These are phyloP conservation scores for Scolopax bukidnonensis DNA, from an alignment of 2,797 vertebrate genomes.

Conservation along the genomic window DNA sequence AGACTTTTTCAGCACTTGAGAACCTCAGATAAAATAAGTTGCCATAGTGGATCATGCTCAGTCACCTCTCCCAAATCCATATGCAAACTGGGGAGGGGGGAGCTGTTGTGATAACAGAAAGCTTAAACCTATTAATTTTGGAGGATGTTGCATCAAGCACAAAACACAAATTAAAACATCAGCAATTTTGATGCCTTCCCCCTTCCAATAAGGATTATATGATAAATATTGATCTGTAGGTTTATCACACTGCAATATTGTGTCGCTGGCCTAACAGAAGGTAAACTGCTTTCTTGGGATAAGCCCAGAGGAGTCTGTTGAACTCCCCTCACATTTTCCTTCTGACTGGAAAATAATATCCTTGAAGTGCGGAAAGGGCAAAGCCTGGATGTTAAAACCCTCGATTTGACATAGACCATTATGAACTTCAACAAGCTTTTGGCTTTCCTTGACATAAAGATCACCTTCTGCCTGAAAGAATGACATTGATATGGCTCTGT, in stretches of 20 bases:
- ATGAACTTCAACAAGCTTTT: constrained; percentile 24
- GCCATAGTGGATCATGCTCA: not conserved
- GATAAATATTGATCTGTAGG: not conserved
- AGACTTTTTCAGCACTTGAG: not conserved
- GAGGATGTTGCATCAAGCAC: not conserved
- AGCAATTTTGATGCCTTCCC: not conserved
- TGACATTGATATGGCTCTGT: not conserved
- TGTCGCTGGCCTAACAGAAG: not conserved
- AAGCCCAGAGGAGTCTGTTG: not conserved
- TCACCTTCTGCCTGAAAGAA: constrained; percentile 7
- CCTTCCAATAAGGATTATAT: not conserved
- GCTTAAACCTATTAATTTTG: not conserved
- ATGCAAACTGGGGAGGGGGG: not conserved
- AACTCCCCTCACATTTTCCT: not conserved
- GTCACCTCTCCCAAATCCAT: not conserved
- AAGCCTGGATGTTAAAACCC: not conserved
- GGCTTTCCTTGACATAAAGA: constrained; percentile 36
- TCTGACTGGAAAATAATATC: constrained; percentile 22
- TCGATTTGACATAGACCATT: constrained; percentile 14
- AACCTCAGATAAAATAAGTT: not conserved
- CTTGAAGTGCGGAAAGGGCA: not conserved
- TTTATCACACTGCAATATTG: not conserved
- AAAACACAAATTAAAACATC: not conserved
- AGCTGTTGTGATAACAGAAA: not conserved
- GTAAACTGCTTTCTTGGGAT: not conserved